Evolutionary conservation across 2,113 vertebrate genomes (phyloP).

Genomic region (Sinocyclocheilus grahami): DNA sequence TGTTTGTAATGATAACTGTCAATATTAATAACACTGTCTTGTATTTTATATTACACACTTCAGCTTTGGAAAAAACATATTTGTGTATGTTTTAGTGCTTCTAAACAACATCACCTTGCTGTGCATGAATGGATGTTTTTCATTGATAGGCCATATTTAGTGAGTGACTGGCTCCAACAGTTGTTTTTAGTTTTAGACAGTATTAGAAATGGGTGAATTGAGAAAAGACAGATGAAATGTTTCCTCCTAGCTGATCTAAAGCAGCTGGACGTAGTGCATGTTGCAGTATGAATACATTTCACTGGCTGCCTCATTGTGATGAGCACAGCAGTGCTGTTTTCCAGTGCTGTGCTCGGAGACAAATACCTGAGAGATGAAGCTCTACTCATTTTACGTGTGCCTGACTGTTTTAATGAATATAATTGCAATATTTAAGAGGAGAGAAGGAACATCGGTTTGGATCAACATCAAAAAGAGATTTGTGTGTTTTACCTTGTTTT

Average conservation of each 20-base stretch:
- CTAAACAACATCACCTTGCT: neutral
- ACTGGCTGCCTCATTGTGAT: constrained; percentile 12
- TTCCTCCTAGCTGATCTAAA: constrained; percentile 11
- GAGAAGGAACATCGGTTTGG: neutral
- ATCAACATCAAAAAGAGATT: neutral
- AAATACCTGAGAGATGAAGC: neutral
- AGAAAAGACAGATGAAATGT: neutral
- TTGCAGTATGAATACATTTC: constrained; percentile 16
- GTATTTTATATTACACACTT: neutral
- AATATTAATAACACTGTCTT: neutral
- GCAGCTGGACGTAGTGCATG: constrained; percentile 7
- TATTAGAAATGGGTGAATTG: neutral
- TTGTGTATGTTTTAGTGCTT: neutral
- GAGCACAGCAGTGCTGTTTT: constrained; percentile 15
- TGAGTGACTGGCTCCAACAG: neutral
- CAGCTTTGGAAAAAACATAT: neutral
- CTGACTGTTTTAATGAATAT: constrained; percentile 25
- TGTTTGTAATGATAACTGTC: neutral
- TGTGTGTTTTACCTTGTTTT: neutral
- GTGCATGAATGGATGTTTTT: neutral
- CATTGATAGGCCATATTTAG: neutral
- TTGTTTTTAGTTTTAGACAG: neutral
- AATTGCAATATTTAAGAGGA: constrained; percentile 24
- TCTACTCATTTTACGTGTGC: neutral
- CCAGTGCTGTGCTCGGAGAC: neutral